These are phyloP conservation scores for Lepisosteus osseus DNA, from an alignment of 2,113 vertebrate genomes.

Conservation along the genomic window DNA sequence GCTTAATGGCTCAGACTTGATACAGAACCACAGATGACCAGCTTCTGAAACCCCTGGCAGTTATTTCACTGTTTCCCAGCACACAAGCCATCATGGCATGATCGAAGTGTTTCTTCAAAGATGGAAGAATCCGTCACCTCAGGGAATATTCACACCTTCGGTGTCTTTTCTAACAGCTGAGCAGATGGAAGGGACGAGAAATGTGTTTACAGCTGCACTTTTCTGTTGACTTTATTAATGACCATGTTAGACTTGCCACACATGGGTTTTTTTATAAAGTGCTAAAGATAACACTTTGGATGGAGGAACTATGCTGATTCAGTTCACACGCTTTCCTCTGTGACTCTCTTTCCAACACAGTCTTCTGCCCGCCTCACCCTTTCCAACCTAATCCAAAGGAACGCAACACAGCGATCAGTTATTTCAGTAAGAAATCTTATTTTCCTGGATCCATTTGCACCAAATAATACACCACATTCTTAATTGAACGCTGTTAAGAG, in stretches of 20 bases:
- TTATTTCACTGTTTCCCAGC: slow-evolving; percentile 3
- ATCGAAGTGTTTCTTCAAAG: neutral
- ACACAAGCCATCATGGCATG: no score
- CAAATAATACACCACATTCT: no score
- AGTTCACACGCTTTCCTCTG: slow-evolving; percentile 22
- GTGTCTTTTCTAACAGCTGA: slow-evolving; percentile 24
- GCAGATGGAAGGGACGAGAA: slow-evolving; percentile 42
- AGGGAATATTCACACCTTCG: slow-evolving; percentile 32
- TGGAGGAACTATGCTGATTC: slow-evolving; percentile 16
- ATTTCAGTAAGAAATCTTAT: no score
- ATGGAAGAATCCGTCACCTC: slow-evolving; percentile 9
- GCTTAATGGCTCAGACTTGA: no score
- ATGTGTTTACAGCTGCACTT: slow-evolving; percentile 55
- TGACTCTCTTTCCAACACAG: no score
- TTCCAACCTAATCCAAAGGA: no score
- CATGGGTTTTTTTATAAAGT: slow-evolving; percentile 23
- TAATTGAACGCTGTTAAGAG: no score
- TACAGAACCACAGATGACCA: slow-evolving; percentile 14
- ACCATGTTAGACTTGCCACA: slow-evolving; percentile 21
- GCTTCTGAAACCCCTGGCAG: slow-evolving; percentile 23
- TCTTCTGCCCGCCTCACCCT: no score
- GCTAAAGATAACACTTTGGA: slow-evolving; percentile 40
- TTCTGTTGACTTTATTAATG: slow-evolving; percentile 35
- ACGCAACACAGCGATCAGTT: no score
- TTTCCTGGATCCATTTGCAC: no score